Evolutionary conservation across 2,888 invertebrate species (phyloP), one percentile per base, ranked within the genome.

Genomic region (Chelonus formosanus): DNA sequence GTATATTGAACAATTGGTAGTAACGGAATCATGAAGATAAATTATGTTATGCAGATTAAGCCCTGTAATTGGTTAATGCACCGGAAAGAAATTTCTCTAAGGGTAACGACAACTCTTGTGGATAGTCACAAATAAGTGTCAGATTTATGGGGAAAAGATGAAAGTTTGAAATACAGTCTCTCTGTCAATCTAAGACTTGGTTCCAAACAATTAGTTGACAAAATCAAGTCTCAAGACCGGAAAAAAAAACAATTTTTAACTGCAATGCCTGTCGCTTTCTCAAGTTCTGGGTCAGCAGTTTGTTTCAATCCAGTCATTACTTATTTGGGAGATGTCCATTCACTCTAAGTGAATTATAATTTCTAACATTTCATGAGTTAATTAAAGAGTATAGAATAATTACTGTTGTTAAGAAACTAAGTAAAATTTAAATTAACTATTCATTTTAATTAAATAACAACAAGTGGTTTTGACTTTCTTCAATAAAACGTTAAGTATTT

Each of bases 251-350:
- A 58, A n/a, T 57, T 52, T 44, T 52, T 57, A 34, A 20, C 54
- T 45, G 44, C 58, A 43, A 62, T 56, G 31, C 48, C 20, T 44
- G 53, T 43, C 67, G 78, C 80, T 81, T 81, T 80, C 80, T 70
- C 77, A 75, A 77, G 78, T 81, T 81, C 80, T 80, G 79, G 80
- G 80, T 81, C 80, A 80, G 69, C 76, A 73, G 74, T 72, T 72
- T 77, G 74, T 71, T 54, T 63, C 54, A 67, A 72, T 73, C 73
- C 66, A 65, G 53, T 54, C 61, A 52, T 32, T 31, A 66, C 61
- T 57, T 10, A 35, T 59, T 54, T 54, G 54, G 50, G 63, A 58
- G 55, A 34, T 40, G 52, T 52, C 45, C 45, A 57, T 55, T 54
- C 54, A 47, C 54, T 54, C 44, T 5, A 32, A 68, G 66, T 68